Conservation (phyloP, 2,113 vertebrate genomes). For the Atherinomorus stipes region DNA sequence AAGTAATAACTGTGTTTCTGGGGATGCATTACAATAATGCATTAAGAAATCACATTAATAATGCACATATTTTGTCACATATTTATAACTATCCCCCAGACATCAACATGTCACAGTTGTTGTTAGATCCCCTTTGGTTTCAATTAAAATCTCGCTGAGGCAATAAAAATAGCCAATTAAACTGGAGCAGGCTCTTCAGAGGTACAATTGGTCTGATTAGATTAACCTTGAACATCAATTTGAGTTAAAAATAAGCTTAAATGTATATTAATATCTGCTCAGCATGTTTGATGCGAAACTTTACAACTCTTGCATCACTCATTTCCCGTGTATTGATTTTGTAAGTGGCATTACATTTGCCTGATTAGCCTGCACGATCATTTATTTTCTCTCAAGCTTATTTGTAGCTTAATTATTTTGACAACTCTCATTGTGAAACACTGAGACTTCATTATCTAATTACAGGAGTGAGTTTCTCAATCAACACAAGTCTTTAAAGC, state of each 20-base stretch:
- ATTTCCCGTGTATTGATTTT: slow-evolving; percentile 35
- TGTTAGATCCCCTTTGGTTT: slow-evolving; percentile 87
- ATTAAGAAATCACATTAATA: slow-evolving; percentile 85
- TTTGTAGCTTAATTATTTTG: slow-evolving; percentile 70
- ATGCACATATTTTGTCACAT: slow-evolving; percentile 86
- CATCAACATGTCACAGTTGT: slow-evolving; percentile 87
- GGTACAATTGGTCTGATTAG: slow-evolving; percentile 85
- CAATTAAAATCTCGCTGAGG: slow-evolving; percentile 86
- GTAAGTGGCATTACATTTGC: slow-evolving; percentile 46
- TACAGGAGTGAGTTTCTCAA: slow-evolving; percentile 70
- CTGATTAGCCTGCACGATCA: slow-evolving; percentile 57
- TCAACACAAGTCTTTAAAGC: slow-evolving; percentile 57
- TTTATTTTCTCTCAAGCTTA: slow-evolving; percentile 58
- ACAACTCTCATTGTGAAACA: slow-evolving; percentile 55
- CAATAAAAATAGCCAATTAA: slow-evolving; percentile 90
- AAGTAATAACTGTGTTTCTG: slow-evolving; percentile 74
- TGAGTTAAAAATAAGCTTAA: slow-evolving; percentile 83
- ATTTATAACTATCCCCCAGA: slow-evolving; percentile 87
- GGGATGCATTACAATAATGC: slow-evolving; percentile 76
- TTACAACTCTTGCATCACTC: slow-evolving; percentile 23
- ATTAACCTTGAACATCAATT: slow-evolving; percentile 88
- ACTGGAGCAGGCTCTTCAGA: slow-evolving; percentile 86
- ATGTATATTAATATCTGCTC: slow-evolving; percentile 79
- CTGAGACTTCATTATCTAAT: slow-evolving; percentile 68
- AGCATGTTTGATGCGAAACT: slow-evolving; percentile 59